Percentiles rank a stretch among this genome's conserved stretches.
Evolutionary conservation across 1,140 invertebrate genomes (phyloP).

Genomic region (Fopius arisanus): DNA sequence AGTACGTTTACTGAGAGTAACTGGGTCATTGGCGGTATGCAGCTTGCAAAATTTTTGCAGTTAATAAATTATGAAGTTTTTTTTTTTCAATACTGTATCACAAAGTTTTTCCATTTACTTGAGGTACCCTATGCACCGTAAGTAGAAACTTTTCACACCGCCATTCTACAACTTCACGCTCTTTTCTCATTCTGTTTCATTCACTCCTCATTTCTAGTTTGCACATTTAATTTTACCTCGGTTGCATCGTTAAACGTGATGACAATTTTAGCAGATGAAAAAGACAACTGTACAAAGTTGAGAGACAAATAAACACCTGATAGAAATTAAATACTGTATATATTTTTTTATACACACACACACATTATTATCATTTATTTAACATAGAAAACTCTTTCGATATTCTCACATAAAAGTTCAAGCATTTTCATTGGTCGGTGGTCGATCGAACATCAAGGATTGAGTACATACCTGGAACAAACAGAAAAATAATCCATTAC

Average conservation of each 20-base stretch:
- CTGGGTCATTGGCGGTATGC: background rate
- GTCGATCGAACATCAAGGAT: background rate
- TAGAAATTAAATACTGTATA: constrained; percentile 2
- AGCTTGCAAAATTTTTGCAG: background rate
- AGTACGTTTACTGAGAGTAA: no score
- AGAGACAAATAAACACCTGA: background rate
- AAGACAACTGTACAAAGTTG: background rate
- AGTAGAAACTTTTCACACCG: constrained; percentile 12
- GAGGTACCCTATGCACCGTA: background rate
- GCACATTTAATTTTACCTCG: background rate
- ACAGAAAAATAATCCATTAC: constrained; percentile 2
- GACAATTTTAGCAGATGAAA: background rate
- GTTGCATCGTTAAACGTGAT: background rate
- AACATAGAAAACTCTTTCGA: constrained; percentile 3
- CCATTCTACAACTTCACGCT: background rate
- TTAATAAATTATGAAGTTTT: background rate
- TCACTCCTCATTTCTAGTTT: background rate
- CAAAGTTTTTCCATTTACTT: constrained; percentile 9
- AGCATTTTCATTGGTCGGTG: background rate
- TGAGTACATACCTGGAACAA: constrained; percentile 27
- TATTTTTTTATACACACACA: background rate
- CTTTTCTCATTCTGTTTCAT: background rate
- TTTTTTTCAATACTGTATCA: background rate
- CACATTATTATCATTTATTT: constrained; percentile 16
- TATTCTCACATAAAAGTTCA: constrained; percentile 17